Base-by-base conservation (phyloP, 1,140 invertebrate genomes). In the Meloidogyne floridensis region DNA sequence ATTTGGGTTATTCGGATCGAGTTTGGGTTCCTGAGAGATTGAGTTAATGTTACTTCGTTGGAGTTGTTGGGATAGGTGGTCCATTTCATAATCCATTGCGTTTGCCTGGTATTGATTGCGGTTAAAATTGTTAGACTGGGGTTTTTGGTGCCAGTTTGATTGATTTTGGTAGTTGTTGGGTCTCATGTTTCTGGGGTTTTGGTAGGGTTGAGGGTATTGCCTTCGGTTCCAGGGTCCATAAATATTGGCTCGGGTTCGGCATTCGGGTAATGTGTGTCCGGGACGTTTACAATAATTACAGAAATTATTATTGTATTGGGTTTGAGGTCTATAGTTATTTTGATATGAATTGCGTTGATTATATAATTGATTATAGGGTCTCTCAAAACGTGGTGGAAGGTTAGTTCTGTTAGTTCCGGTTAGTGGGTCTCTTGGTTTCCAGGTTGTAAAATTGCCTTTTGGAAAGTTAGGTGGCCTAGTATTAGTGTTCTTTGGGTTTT, bases 211-310 rank as follows among this genome's bases (percentile, higher is more conserved):
- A 11, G 13, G 15, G 5, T 74, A 11, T 74, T 74, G 71, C 20
- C 13, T 1, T 74, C 53, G 72, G n/a, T 74, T 74, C 5, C n/a
- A 20, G 20, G 20, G 20, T 20, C 20, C 20, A 20, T 20, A 20
- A 20, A 20, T 74, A 2, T 0, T 13, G 72, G 72, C 72, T 5
- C 11, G 72, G 11, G 72, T 74, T 0, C n/a, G n/a, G 6, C 72
- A 74, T n/a, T 74, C 13, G 13, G 13, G 72, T 20, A 74, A 18
- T 13, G 15, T 5, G 6, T 74, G 72, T 5, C 72, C 72, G 13
- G 11, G 72, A 15, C 15, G 47, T 6, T 74, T 74, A 1, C 72
- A 74, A 18, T 74, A 74, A 74, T 74, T 74, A 15, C 72, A 74
- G 13, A 3, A n/a, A 51, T 15, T 2, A 15, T 10, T 13, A 10